These are phyloP conservation scores for Hylia prasina DNA, from an alignment of 2,113 vertebrate species.

Conservation along the genomic window DNA sequence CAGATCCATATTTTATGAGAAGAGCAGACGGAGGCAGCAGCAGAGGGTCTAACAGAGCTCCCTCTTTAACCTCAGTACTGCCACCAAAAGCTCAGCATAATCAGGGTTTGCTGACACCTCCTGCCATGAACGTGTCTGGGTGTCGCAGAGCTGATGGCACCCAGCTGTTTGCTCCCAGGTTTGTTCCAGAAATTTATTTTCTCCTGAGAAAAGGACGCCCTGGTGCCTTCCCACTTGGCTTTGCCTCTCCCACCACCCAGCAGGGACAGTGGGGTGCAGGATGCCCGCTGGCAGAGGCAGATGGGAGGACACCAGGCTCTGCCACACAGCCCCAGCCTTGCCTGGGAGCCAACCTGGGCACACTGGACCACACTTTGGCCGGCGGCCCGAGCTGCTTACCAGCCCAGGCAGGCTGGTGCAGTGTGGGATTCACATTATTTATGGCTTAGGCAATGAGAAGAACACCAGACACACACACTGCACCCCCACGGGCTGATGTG, in stretches of 20 bases:
- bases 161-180: neutral
- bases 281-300: neutral
- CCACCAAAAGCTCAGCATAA: neutral
- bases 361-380: accelerated
- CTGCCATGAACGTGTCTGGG: accelerated
- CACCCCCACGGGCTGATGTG: neutral
- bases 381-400: accelerated
- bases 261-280: accelerated
- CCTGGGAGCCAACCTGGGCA: neutral
- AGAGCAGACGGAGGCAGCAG: neutral
- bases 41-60: neutral
- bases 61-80: neutral
- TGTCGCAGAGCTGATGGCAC: neutral
- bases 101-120: neutral
- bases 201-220: accelerated
- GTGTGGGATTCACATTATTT: neutral
- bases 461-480: neutral
- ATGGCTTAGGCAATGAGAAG: accelerated
- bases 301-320: neutral
- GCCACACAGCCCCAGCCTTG: neutral
- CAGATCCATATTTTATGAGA: neutral
- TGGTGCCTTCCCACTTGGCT: accelerated
- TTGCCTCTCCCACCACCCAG: neutral
- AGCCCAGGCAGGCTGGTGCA: neutral
- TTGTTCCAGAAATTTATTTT: neutral